Evolutionary conservation across 2,888 invertebrate genomes (phyloP), one percentile per base, ranked within the genome.

Genomic region (Nephrotoma flavescens): DNA sequence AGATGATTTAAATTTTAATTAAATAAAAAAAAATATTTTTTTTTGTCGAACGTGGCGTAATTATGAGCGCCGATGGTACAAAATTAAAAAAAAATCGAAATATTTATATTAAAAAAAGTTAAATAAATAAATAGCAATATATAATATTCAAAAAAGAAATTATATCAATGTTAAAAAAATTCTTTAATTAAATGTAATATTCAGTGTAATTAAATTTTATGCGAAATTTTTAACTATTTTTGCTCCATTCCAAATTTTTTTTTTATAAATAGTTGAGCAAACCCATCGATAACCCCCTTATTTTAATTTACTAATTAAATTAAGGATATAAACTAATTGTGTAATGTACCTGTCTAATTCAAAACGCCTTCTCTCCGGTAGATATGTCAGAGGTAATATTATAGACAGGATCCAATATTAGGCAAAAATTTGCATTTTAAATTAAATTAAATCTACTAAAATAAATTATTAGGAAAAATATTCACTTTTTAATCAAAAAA

Each of bases 1-100:
- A 87, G 87, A 57, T 89, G 44, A 87, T 86, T 6, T 88, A 85
- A 5, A 89, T 88, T 57, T 57, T 57, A 15, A 57, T 15, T 15
- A 57, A 6, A 4, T 31, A 47, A 57, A 57, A 57, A 57, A 4
- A 4, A 2, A 47, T n/a, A n/a, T 52, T 52, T 11, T 89, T 87
- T 6, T 88, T 88, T 6, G 89, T 88, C 12, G 41, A 86, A 42
- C 7, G 11, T 90, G 88, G n/a, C 91, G 87, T 2, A 91, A 57
- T 86, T 2, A 90, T 89, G 31, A 91, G 87, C 87, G 91, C 89
- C 12, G 90, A 90, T 87, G 91, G 91, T 88, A 91, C 89, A 41
- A 91, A 86, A 86, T 47, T 86, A 45, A 86, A 86, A 42, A 85
- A 86, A 86, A 85, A 85, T 85, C 42, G 42, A 85, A n/a, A 42